Evolutionary conservation across 2,113 vertebrate genomes (phyloP).

Genomic region (Pterophyllum scalare): DNA sequence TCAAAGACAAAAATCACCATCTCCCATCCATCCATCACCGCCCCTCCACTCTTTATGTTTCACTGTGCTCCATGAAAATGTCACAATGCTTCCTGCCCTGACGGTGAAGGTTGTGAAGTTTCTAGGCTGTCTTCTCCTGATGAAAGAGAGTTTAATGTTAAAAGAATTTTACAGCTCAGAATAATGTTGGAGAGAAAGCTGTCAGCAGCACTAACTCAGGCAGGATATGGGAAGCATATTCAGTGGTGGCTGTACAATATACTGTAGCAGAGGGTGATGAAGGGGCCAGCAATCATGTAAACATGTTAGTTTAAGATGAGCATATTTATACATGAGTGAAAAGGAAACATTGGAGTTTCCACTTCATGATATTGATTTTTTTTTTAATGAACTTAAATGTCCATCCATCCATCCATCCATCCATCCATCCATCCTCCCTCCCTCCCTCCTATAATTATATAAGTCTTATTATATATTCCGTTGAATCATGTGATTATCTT

Average conservation of each 20-base stretch:
- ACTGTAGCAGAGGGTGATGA: neutral
- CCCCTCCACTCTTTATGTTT: constrained; percentile 14
- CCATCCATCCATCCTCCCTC: no score
- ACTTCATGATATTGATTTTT: neutral
- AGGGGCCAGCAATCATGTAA: neutral
- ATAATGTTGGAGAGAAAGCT: neutral
- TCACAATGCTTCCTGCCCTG: neutral
- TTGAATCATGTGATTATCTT: neutral
- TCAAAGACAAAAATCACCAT: constrained; percentile 1
- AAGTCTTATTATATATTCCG: neutral
- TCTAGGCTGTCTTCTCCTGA: neutral
- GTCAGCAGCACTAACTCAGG: neutral
- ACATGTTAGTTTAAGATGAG: neutral
- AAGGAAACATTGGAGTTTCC: neutral
- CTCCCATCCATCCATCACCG: neutral
- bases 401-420: neutral
- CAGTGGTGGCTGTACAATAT: neutral
- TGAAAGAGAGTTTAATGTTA: constrained; percentile 12
- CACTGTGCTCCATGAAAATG: constrained; percentile 7
- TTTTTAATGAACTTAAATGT: neutral
- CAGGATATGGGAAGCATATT: neutral
- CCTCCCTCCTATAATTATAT: neutral
- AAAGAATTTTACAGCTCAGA: neutral
- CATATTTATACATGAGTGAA: neutral
- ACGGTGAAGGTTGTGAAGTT: constrained; percentile 11